phyloP scores from a whole-genome alignment of 2,888 invertebrate species.

The Malthinus flaveolus region DNA sequence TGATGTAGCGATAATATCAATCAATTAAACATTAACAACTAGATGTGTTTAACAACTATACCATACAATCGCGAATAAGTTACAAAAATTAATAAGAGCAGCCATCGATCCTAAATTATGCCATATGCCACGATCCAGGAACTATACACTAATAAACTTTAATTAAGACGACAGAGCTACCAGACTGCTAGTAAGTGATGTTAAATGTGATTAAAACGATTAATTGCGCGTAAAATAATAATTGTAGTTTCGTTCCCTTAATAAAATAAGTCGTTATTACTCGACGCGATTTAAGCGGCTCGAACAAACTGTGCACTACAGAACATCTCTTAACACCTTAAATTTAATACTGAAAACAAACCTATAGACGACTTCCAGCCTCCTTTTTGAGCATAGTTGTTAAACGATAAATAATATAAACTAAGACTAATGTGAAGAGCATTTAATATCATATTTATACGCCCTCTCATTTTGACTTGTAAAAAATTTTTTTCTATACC shows the following conservation, averaged over 20 bases:
- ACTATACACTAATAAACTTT: slow-evolving; percentile 10
- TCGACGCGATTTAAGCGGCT: too few relatives aligned
- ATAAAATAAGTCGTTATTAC: too few relatives aligned
- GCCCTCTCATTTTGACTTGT: slow-evolving; percentile 1
- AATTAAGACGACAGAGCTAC: too few relatives aligned
- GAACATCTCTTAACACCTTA: neutral
- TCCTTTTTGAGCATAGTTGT: slow-evolving; percentile 21
- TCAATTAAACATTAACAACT: slow-evolving; percentile 21
- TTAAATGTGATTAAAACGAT: too few relatives aligned
- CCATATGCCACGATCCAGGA: slow-evolving; percentile 3
- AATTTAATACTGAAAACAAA: slow-evolving; percentile 13
- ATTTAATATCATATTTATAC: slow-evolving; percentile 1
- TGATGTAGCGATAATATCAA: slow-evolving; percentile 34
- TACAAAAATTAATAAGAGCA: slow-evolving; percentile 25
- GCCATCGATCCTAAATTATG: slow-evolving; percentile 5
- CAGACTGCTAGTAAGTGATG: too few relatives aligned
- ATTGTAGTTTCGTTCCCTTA: too few relatives aligned
- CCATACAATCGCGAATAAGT: slow-evolving; percentile 18
- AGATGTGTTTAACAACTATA: slow-evolving; percentile 25
- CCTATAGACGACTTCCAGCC: neutral
- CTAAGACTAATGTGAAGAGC: slow-evolving; percentile 10
- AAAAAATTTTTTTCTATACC: slow-evolving; percentile 5
- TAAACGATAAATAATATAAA: slow-evolving; percentile 25
- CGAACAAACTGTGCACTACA: too few relatives aligned
- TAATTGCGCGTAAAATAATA: too few relatives aligned